Percentiles rank a stretch among this genome's conserved stretches.
Conservation (phyloP, 2,797 vertebrate genomes). For the Pelochelys cantorii region DNA sequence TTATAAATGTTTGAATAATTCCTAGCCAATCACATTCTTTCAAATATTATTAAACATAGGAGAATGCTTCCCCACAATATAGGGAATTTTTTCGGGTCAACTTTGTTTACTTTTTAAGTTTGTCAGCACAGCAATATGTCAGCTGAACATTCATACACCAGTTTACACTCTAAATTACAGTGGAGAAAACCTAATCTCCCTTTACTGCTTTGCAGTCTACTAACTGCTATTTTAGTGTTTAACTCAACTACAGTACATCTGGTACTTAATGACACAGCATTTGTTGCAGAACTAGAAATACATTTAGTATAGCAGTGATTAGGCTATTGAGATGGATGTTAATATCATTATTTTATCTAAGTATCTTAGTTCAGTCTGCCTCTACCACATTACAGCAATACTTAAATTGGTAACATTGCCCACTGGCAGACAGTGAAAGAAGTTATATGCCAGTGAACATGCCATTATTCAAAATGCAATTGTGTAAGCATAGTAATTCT, state of each 20-base stretch:
- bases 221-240: conserved; percentile 3
- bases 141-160: not conserved
- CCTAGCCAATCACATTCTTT: not conserved
- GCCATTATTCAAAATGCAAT: conserved; percentile 45
- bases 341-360: conserved; percentile 18
- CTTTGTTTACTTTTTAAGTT: not conserved
- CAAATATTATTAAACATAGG: not conserved
- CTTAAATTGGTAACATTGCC: not conserved
- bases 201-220: not conserved
- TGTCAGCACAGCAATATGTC: not conserved
- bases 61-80: not conserved
- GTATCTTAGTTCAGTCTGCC: not conserved
- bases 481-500: not conserved
- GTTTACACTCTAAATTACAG: not conserved
- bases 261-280: conserved; percentile 51
- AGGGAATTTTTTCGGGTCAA: not conserved
- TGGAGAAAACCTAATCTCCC: not conserved
- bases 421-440: not conserved
- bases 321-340: not conserved
- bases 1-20: not conserved
- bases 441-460: not conserved
- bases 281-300: conserved; percentile 14
- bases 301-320: not conserved
- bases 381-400: conserved; percentile 1
- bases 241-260: conserved; percentile 22